These are phyloP conservation scores for Orthosia incerta DNA, from an alignment of 2,888 invertebrate genomes.

Conservation along the genomic window DNA sequence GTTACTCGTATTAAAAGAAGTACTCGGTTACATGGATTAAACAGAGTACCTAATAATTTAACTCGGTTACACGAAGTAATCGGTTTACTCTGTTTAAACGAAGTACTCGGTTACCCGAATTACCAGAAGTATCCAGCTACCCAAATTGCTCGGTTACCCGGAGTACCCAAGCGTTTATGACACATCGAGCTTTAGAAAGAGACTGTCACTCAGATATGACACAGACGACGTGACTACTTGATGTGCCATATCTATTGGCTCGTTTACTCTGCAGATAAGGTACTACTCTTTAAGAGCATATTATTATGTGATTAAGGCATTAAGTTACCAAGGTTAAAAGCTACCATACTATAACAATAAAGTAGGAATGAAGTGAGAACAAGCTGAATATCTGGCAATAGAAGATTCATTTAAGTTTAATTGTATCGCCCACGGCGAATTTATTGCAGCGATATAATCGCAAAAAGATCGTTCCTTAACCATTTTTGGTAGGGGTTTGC, in stretches of 20 bases:
- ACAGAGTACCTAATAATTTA: neutral
- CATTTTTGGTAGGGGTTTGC: too few relatives aligned
- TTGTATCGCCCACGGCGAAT: too few relatives aligned
- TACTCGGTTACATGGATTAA: neutral
- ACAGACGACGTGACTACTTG: neutral
- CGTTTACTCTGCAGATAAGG: conserved; percentile 21
- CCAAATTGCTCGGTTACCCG: neutral
- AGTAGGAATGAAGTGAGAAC: conserved; percentile 7
- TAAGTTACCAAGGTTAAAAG: conserved; percentile 7
- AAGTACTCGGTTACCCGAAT: neutral
- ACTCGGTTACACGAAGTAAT: neutral
- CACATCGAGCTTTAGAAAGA: neutral
- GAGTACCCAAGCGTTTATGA: neutral
- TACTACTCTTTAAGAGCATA: neutral
- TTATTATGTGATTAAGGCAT: conserved; percentile 14
- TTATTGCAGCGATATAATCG: too few relatives aligned
- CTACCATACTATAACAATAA: conserved; percentile 5
- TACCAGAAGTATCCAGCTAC: neutral
- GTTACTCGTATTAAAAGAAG: neutral
- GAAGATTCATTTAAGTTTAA: too few relatives aligned
- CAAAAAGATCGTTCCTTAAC: too few relatives aligned
- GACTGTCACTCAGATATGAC: neutral
- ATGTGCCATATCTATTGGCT: neutral
- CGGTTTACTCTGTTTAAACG: neutral
- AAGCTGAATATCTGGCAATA: neutral